phyloP scores from a whole-genome alignment of 2,797 vertebrate species.

The Malurus leucopterus region DNA sequence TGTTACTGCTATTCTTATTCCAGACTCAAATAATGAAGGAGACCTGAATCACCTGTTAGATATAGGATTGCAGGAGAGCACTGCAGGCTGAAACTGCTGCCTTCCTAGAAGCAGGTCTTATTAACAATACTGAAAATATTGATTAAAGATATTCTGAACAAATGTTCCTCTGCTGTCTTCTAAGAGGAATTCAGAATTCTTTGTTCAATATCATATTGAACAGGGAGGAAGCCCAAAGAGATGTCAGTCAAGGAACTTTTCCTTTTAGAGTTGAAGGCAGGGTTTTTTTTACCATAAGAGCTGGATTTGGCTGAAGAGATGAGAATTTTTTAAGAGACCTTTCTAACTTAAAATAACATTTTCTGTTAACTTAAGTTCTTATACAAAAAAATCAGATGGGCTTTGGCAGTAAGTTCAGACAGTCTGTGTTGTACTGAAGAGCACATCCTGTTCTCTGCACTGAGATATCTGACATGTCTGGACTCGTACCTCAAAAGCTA shows the following conservation, averaged over 20 bases:
- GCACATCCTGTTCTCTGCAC: conserved; percentile 25
- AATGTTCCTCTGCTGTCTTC: not conserved
- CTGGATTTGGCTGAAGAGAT: not conserved
- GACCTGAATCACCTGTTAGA: not conserved
- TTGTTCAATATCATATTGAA: not conserved
- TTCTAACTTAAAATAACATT: not conserved
- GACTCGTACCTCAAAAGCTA: not conserved
- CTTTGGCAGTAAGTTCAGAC: conserved; percentile 43
- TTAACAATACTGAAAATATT: not conserved
- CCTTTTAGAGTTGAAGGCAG: not conserved
- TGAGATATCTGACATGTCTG: conserved; percentile 22
- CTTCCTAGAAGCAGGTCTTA: not conserved
- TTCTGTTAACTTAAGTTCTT: not conserved
- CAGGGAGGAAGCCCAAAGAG: not conserved
- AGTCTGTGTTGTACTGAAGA: not conserved
- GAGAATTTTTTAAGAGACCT: not conserved
- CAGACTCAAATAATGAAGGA: not conserved
- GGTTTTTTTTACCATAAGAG: not conserved
- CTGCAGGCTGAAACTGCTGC: not conserved
- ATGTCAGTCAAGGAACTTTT: not conserved
- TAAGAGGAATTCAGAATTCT: not conserved
- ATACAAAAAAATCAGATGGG: not conserved
- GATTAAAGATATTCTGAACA: not conserved
- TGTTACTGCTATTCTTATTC: not conserved
- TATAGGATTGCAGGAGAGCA: not conserved